These are phyloP conservation scores for Somateria mollissima DNA, from an alignment of 2,797 vertebrate genomes.

Conservation along the genomic window DNA sequence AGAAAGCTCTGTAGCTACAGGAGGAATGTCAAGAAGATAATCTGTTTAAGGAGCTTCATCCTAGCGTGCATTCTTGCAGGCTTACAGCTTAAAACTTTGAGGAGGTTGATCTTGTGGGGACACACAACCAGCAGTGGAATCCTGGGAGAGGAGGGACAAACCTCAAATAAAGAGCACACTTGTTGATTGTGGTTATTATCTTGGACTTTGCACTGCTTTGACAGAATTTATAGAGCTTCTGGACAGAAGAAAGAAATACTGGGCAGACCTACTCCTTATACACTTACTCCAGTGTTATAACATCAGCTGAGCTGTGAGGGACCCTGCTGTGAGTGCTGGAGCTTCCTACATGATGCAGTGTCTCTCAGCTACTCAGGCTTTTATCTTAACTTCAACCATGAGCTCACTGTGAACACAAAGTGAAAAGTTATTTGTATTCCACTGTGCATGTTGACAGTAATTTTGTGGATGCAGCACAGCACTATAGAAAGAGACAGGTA, in stretches of 20 bases:
- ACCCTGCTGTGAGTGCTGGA: not conserved
- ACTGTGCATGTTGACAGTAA: not conserved
- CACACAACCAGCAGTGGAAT: not conserved
- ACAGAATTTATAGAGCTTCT: not conserved
- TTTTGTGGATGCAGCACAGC: not conserved
- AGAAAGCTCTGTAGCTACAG: not conserved
- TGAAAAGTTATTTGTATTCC: conserved; percentile 5
- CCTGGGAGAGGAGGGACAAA: not conserved
- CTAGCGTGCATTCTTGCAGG: not conserved
- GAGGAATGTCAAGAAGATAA: not conserved
- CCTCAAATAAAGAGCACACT: not conserved
- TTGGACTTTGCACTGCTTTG: not conserved
- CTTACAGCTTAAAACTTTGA: not conserved
- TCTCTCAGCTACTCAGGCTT: not conserved
- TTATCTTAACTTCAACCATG: not conserved
- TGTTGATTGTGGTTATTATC: not conserved
- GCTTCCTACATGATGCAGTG: not conserved
- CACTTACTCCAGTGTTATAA: not conserved
- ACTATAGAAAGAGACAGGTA: not conserved
- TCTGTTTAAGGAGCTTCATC: not conserved
- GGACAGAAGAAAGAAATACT: not conserved
- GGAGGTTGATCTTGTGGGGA: not conserved
- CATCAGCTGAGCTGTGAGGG: not conserved
- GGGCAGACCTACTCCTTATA: not conserved
- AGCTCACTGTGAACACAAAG: not conserved